These are phyloP conservation scores for Thelohanellus kitauei DNA, from an alignment of 30 jellyfish, hydroid and myxozoan genomes.

Conservation along the genomic window DNA sequence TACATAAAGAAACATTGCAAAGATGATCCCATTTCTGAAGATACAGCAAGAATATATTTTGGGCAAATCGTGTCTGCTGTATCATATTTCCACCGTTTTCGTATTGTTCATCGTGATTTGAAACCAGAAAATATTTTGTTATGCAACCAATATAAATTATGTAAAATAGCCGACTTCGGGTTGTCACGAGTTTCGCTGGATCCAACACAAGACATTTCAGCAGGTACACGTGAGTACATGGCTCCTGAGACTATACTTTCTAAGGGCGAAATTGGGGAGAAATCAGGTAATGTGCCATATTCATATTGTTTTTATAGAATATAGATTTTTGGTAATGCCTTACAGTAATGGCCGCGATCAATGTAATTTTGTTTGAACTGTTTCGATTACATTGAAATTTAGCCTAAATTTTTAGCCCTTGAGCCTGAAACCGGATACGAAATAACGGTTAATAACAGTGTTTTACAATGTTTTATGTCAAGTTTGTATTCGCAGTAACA, in stretches of 20 bases:
- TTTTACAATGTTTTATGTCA: too few relatives aligned
- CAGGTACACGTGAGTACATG: conserved; percentile 75
- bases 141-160: conserved; percentile 37
- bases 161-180: conserved; percentile 73
- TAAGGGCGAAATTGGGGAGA: too few relatives aligned
- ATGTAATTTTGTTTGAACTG: too few relatives aligned
- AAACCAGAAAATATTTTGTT: conserved; percentile 81
- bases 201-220: conserved; percentile 34
- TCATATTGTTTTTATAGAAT: too few relatives aligned
- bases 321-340: too few relatives aligned
- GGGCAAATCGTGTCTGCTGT: conserved; percentile 70
- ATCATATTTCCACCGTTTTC: conserved; percentile 63
- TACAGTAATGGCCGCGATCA: too few relatives aligned
- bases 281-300: too few relatives aligned
- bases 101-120: conserved; percentile 86
- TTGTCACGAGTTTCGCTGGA: conserved; percentile 72
- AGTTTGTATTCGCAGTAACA: too few relatives aligned
- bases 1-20: conserved; percentile 64
- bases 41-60: conserved; percentile 46
- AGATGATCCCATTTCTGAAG: conserved; percentile 34
- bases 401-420: too few relatives aligned
- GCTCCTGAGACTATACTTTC: conserved; percentile 85
- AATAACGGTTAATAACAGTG: too few relatives aligned
- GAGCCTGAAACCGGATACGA: too few relatives aligned
- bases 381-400: too few relatives aligned